Conservation (phyloP, 1,140 invertebrate species). For the Drosophila littoralis region DNA sequence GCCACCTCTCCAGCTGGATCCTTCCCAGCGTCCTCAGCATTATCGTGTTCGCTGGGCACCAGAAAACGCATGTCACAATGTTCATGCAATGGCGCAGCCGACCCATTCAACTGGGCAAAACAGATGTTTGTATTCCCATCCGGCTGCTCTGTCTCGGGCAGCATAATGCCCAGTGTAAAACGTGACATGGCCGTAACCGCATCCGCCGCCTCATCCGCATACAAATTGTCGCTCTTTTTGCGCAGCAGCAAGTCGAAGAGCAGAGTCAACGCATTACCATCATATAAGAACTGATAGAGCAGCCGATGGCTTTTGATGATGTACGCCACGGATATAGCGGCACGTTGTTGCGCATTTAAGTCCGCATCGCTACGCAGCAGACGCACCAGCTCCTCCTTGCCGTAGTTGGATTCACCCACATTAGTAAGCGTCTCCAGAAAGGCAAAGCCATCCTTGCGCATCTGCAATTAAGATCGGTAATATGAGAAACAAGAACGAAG, state of each 20-base stretch:
- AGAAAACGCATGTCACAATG: slow-evolving; percentile 79
- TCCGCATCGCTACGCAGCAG: slow-evolving; percentile 69
- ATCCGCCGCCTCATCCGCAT: slow-evolving; percentile 74
- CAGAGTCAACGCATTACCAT: slow-evolving; percentile 70
- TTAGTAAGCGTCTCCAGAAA: slow-evolving; percentile 79
- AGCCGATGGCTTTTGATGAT: slow-evolving; percentile 76
- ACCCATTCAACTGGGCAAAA: slow-evolving; percentile 19
- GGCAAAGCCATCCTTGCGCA: slow-evolving; percentile 71
- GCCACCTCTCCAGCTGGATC: neutral
- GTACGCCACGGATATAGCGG: slow-evolving; percentile 77
- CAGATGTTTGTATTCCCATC: slow-evolving; percentile 48
- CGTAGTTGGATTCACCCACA: slow-evolving; percentile 82
- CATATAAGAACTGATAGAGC: slow-evolving; percentile 78
- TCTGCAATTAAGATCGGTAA: slow-evolving; percentile 29
- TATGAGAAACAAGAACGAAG: too few species aligned
- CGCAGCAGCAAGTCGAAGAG: slow-evolving; percentile 74
- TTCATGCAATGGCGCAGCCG: slow-evolving; percentile 37
- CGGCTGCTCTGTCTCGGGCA: slow-evolving; percentile 49
- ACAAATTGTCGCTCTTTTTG: slow-evolving; percentile 65
- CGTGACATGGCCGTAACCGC: slow-evolving; percentile 74
- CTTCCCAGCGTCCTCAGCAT: neutral
- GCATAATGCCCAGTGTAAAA: slow-evolving; percentile 67
- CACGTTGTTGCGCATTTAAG: slow-evolving; percentile 67
- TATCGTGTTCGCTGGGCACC: slow-evolving; percentile 32
- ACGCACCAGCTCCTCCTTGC: slow-evolving; percentile 77